These are phyloP conservation scores for Trissolcus japonicus DNA, from an alignment of 2,888 invertebrate genomes.

Conservation along the genomic window DNA sequence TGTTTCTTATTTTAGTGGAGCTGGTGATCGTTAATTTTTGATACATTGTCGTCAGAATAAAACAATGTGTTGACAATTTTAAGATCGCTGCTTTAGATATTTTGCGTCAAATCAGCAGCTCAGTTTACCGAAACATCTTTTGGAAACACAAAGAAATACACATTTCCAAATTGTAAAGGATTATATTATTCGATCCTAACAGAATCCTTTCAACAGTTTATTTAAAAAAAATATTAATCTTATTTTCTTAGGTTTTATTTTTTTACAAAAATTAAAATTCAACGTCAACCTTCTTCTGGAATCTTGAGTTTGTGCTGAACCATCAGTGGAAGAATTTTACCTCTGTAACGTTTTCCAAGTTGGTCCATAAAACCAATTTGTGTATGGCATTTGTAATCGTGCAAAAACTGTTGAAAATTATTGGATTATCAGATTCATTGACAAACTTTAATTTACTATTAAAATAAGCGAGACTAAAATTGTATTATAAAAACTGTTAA, in stretches of 20 bases:
- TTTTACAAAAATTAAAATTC: not conserved
- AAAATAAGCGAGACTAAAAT: not conserved
- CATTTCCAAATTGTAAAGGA: too few species aligned
- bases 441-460: not conserved
- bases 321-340: conserved; percentile 69
- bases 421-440: not conserved
- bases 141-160: too few species aligned
- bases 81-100: too few species aligned
- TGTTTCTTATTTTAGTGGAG: too few species aligned
- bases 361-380: conserved; percentile 72
- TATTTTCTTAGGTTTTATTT: too few species aligned
- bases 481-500: not conserved
- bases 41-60: conserved; percentile 13
- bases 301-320: conserved; percentile 62
- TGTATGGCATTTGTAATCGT: conserved; percentile 67
- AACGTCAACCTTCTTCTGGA: conserved; percentile 24
- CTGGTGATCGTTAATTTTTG: not conserved
- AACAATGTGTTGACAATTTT: too few species aligned
- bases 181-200: too few species aligned
- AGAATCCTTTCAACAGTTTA: too few species aligned
- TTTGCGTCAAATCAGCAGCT: too few species aligned
- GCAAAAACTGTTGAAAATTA: conserved; percentile 63
- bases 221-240: too few species aligned
- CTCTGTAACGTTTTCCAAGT: conserved; percentile 70
- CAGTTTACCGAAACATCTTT: too few species aligned